These are phyloP conservation scores for Diabrotica undecimpunctata DNA, from an alignment of 1,140 invertebrate genomes.

Conservation along the genomic window DNA sequence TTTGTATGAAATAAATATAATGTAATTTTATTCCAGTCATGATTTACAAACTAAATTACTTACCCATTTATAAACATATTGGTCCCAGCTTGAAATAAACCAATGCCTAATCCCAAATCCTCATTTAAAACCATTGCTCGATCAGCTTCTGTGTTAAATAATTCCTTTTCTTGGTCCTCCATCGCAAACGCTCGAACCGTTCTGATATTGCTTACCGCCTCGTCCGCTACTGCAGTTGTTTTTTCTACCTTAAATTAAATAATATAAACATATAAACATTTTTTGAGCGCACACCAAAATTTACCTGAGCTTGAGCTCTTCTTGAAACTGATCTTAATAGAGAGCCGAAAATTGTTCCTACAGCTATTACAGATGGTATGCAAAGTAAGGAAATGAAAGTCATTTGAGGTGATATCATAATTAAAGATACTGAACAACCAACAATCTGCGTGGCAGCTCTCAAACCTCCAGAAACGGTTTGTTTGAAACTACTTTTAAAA, in stretches of 20 bases:
- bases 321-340: slow-evolving; percentile 69
- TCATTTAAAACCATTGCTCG: slow-evolving; percentile 69
- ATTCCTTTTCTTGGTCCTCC: slow-evolving; percentile 75
- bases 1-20: too few species aligned
- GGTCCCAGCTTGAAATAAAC: slow-evolving; percentile 79
- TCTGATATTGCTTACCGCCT: slow-evolving; percentile 87
- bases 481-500: slow-evolving; percentile 94
- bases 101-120: slow-evolving; percentile 84
- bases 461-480: slow-evolving; percentile 84
- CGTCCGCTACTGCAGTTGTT: slow-evolving; percentile 84
- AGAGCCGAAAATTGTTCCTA: slow-evolving; percentile 72
- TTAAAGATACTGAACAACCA: slow-evolving; percentile 74
- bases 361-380: slow-evolving; percentile 76
- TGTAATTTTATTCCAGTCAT: too few species aligned
- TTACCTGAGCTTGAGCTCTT: slow-evolving; percentile 74
- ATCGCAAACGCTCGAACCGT: slow-evolving; percentile 91
- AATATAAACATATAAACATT: background rate
- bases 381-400: slow-evolving; percentile 75
- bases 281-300: background rate
- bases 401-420: slow-evolving; percentile 84
- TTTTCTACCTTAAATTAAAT: slow-evolving; percentile 63
- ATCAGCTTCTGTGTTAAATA: slow-evolving; percentile 73
- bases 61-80: slow-evolving; percentile 78
- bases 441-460: slow-evolving; percentile 78
- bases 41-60: background rate